These are phyloP conservation scores for Phrynocephalus guinanensis DNA, from an alignment of 2,797 vertebrate species.

Conservation along the genomic window DNA sequence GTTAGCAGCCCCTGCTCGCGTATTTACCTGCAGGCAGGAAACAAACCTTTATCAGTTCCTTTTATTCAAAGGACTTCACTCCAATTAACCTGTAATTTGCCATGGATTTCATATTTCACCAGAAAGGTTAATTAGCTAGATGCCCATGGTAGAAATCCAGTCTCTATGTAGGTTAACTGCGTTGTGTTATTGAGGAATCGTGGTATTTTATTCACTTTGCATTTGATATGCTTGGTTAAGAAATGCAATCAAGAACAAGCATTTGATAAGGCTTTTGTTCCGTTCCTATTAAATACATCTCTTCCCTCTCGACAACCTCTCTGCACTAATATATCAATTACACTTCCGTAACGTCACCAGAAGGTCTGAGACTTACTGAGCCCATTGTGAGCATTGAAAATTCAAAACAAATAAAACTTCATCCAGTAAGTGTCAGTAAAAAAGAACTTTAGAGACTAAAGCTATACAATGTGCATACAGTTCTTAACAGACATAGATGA, in stretches of 20 bases:
- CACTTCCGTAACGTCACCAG: accelerated
- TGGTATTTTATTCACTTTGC: constrained; percentile 9
- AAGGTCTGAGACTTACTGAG: neutral
- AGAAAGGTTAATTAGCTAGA: constrained; percentile 87
- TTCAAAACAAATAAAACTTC: neutral
- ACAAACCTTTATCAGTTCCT: constrained; percentile 71
- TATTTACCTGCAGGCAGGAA: constrained; percentile 90
- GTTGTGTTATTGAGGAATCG: constrained; percentile 21
- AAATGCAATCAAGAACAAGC: neutral
- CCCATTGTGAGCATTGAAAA: neutral
- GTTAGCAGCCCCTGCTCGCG: constrained; percentile 87
- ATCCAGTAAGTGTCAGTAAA: constrained; percentile 19
- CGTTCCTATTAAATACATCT: constrained; percentile 23
- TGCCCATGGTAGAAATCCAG: constrained; percentile 64
- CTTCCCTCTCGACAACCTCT: neutral
- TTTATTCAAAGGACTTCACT: constrained; percentile 76
- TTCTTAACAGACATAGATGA: constrained; percentile 35
- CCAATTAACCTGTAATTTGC: constrained; percentile 89
- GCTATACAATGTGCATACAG: constrained; percentile 10
- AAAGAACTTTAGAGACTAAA: constrained; percentile 34
- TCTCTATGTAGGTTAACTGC: constrained; percentile 76
- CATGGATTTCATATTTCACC: constrained; percentile 79
- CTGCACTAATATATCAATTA: neutral
- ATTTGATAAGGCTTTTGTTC: neutral
- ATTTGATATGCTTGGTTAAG: constrained; percentile 55